Conservation (phyloP, 2,888 invertebrate genomes). For the Ectobius pallidus region DNA sequence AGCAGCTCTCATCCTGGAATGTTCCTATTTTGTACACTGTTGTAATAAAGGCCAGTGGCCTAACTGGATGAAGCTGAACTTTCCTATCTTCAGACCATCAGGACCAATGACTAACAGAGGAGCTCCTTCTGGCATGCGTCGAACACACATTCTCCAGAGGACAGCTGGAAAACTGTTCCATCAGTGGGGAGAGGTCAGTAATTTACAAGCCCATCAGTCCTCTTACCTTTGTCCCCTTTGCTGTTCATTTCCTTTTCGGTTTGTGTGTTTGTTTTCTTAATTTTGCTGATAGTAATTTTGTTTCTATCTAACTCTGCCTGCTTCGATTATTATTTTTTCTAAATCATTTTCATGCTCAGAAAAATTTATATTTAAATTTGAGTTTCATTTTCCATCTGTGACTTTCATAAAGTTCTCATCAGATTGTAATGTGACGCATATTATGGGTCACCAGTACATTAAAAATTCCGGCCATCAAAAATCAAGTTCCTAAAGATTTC, state of each 20-base stretch:
- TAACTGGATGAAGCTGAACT: constrained; percentile 92
- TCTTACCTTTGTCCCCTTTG: not conserved
- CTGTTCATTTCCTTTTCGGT: not conserved
- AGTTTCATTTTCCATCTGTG: too few relatives aligned
- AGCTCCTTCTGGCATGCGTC: constrained; percentile 63
- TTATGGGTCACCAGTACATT: too few relatives aligned
- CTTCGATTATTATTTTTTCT: too few relatives aligned
- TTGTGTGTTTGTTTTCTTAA: not conserved
- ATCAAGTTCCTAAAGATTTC: too few relatives aligned
- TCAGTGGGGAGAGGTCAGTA: constrained; percentile 88
- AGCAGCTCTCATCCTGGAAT: constrained; percentile 91
- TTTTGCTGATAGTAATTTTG: not conserved
- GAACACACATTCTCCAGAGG: constrained; percentile 78
- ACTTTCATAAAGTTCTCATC: too few relatives aligned
- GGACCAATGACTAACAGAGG: constrained; percentile 60
- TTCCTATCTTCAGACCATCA: constrained; percentile 74
- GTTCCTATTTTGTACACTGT: constrained; percentile 94
- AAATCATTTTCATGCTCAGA: too few relatives aligned
- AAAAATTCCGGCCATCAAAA: too few relatives aligned
- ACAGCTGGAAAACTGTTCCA: constrained; percentile 97
- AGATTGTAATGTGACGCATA: too few relatives aligned
- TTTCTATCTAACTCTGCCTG: too few relatives aligned
- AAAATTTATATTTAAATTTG: too few relatives aligned
- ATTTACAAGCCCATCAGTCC: too few relatives aligned
- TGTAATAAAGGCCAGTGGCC: constrained; percentile 99